Percentiles rank a stretch among this genome's conserved stretches.
These are phyloP conservation scores for Eleutherodactylus coqui DNA, from an alignment of 2,797 vertebrate species.

Conservation along the genomic window DNA sequence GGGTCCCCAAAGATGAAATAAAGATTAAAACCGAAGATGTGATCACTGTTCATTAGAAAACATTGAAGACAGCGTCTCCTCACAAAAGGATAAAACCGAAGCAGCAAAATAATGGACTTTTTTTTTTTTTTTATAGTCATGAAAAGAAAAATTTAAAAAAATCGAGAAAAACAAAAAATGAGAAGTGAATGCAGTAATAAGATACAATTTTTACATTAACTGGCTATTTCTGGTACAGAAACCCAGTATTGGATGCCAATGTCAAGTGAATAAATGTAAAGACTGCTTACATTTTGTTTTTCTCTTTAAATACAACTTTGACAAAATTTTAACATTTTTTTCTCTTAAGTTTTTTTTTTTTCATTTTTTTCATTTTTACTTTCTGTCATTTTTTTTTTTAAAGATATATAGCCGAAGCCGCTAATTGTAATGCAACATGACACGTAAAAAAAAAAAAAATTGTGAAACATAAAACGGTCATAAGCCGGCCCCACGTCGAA, in stretches of 20 bases:
- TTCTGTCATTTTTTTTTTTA: slow-evolving; percentile 62
- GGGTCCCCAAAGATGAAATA: background rate
- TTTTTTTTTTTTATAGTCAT: slow-evolving; percentile 78
- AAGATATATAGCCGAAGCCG: slow-evolving; percentile 79
- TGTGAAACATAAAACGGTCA: slow-evolving; percentile 79
- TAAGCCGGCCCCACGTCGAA: slow-evolving; percentile 75
- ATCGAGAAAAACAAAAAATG: slow-evolving; percentile 74
- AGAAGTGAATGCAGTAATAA: slow-evolving; percentile 84
- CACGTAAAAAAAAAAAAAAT: slow-evolving; percentile 73
- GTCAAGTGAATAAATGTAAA: slow-evolving; percentile 86
- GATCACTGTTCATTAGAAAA: background rate
- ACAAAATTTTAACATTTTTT: slow-evolving; percentile 77
- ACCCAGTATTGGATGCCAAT: slow-evolving; percentile 82
- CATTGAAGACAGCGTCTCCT: slow-evolving; percentile 69
- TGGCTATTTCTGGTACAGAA: slow-evolving; percentile 86
- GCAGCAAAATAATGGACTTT: slow-evolving; percentile 81
- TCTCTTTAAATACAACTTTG: slow-evolving; percentile 85
- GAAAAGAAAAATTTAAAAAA: slow-evolving; percentile 72
- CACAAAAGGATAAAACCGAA: slow-evolving; percentile 77
- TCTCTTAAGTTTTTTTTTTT: slow-evolving; percentile 70
- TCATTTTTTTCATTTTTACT: slow-evolving; percentile 59
- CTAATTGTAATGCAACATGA: slow-evolving; percentile 80
- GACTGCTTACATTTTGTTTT: slow-evolving; percentile 82
- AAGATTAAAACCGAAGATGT: background rate
- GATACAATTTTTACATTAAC: slow-evolving; percentile 83